phyloP scores from a whole-genome alignment of 2,113 vertebrate species.

The Cacatua alba region DNA sequence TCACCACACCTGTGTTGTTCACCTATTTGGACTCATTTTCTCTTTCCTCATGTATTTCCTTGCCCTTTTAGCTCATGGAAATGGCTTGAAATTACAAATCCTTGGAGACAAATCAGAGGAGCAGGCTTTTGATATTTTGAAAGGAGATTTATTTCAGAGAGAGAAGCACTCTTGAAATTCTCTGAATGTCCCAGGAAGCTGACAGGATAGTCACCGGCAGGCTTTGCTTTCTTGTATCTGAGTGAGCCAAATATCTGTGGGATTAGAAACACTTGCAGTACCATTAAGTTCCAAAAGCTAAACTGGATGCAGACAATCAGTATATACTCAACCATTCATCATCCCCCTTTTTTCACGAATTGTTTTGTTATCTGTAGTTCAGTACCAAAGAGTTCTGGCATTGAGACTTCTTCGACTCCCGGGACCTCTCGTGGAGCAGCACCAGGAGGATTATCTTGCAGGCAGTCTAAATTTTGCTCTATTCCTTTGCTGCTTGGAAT shows the following conservation, averaged over 20 bases:
- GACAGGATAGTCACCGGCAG: background rate
- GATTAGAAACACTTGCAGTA: background rate
- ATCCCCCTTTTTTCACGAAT: background rate
- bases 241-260: background rate
- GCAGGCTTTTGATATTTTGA: background rate
- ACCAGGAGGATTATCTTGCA: background rate
- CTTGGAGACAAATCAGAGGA: background rate
- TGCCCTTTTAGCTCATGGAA: background rate
- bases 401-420: background rate
- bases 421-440: background rate
- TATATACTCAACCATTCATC: background rate
- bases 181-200: background rate
- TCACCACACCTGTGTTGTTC: background rate
- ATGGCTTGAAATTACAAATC: slow-evolving; percentile 6
- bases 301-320: background rate
- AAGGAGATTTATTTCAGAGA: background rate
- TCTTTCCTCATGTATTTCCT: background rate
- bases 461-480: background rate
- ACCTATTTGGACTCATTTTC: background rate
- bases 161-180: background rate
- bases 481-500: background rate
- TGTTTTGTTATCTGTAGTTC: background rate
- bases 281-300: background rate
- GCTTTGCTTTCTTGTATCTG: background rate
- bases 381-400: background rate